Conservation (phyloP, 1,140 invertebrate genomes). For the Leguminivora glycinivorella region DNA sequence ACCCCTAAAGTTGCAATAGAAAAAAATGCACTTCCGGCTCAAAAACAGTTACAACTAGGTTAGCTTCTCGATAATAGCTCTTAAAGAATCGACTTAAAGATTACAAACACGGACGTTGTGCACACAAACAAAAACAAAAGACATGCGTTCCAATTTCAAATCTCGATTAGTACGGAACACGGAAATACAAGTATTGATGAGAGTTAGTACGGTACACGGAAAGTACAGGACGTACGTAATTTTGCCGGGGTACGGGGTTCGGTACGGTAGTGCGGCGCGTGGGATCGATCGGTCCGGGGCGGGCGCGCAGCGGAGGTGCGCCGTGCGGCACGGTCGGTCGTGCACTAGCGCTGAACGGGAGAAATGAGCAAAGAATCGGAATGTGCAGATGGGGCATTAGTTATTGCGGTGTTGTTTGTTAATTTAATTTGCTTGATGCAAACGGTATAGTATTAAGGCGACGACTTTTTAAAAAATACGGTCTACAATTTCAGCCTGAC, state of each 20-base stretch:
- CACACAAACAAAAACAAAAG: conserved; percentile 34
- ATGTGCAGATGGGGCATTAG: conserved; percentile 28
- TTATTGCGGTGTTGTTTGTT: not conserved
- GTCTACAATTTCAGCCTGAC: too few relatives aligned
- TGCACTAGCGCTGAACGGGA: conserved; percentile 44
- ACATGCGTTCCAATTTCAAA: conserved; percentile 38
- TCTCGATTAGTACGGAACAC: not conserved
- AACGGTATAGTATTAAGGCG: too few relatives aligned
- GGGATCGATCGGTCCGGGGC: conserved; percentile 47
- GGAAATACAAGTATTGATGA: not conserved
- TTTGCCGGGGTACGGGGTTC: conserved; percentile 41
- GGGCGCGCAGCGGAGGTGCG: conserved; percentile 36
- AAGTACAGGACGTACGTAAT: conserved; percentile 51
- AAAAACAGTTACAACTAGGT: not conserved
- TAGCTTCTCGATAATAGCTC: not conserved
- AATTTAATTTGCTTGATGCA: too few relatives aligned
- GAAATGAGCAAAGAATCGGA: conserved; percentile 40
- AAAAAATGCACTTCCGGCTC: not conserved
- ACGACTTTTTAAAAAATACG: too few relatives aligned
- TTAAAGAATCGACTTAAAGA: conserved; percentile 23
- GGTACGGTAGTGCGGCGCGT: conserved; percentile 6
- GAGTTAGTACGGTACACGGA: conserved; percentile 1
- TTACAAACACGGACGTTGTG: conserved; percentile 2
- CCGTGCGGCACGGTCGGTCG: conserved; percentile 45
- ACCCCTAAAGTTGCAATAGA: not conserved